Evolutionary conservation across 1,140 invertebrate genomes (phyloP).

Genomic region (Aphaenogaster ashmeadi): DNA sequence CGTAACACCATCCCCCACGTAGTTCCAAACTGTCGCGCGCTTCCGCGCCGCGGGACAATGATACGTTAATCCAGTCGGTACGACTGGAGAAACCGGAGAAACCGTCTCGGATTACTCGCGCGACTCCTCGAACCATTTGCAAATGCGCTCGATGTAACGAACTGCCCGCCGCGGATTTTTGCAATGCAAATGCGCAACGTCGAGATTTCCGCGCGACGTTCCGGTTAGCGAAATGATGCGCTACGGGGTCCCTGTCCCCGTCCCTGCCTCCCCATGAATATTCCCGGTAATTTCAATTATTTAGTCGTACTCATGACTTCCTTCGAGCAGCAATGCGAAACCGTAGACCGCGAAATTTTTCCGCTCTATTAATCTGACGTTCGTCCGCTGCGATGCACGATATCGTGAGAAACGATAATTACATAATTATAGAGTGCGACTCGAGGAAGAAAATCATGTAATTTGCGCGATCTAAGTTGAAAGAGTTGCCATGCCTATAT

Average conservation of each 20-base stretch:
- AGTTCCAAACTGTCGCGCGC: conserved; percentile 23
- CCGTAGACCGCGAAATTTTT: conserved; percentile 22
- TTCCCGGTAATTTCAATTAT: conserved; percentile 48
- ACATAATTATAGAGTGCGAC: background rate
- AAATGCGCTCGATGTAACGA: conserved; percentile 51
- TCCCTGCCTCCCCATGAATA: conserved; percentile 27
- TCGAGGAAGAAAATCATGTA: background rate
- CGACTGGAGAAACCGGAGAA: conserved; percentile 23
- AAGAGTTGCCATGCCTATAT: background rate
- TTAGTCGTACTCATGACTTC: conserved; percentile 16
- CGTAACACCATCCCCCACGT: conserved; percentile 11
- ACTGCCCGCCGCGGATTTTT: conserved; percentile 46
- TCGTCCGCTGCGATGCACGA: conserved; percentile 13
- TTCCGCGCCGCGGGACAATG: conserved; percentile 41
- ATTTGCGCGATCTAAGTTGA: background rate
- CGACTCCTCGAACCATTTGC: conserved; percentile 39
- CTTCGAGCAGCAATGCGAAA: background rate
- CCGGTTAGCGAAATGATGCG: conserved; percentile 43
- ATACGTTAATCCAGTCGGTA: conserved; percentile 42
- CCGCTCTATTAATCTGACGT: conserved; percentile 36
- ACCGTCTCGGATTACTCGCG: conserved; percentile 40
- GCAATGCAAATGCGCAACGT: conserved; percentile 48
- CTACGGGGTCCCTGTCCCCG: background rate
- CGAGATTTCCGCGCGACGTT: conserved; percentile 33
- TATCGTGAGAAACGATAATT: conserved; percentile 27